Percentiles rank a stretch among this genome's conserved stretches.
Evolutionary conservation across 1,140 invertebrate genomes (phyloP).

Genomic region (Cheumatopsyche charites): DNA sequence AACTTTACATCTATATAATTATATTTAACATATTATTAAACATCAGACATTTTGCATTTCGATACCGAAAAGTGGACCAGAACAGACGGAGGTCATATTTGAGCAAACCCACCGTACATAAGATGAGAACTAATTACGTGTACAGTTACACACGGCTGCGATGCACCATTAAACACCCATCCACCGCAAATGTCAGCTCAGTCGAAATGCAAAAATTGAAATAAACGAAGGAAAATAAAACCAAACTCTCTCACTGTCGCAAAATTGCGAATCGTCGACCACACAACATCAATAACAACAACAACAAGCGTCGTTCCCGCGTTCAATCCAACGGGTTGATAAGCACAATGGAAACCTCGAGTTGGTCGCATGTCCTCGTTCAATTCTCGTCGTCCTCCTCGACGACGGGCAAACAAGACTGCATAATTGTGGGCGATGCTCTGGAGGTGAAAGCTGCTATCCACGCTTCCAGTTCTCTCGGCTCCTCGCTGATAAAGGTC

Average conservation of each 20-base stretch:
- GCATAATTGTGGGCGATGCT: slow-evolving; percentile 60
- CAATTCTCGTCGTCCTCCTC: slow-evolving; percentile 67
- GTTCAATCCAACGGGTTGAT: too few species aligned
- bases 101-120: background rate
- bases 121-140: background rate
- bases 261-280: too few species aligned
- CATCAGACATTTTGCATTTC: background rate
- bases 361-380: slow-evolving; percentile 30
- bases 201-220: too few species aligned
- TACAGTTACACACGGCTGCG: background rate
- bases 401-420: slow-evolving; percentile 66
- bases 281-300: too few species aligned
- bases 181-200: too few species aligned
- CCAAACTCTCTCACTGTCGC: too few species aligned
- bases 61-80: background rate
- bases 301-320: too few species aligned
- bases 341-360: too few species aligned
- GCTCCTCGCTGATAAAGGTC: slow-evolving; percentile 65
- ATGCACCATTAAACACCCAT: background rate
- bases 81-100: background rate
- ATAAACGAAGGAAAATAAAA: too few species aligned
- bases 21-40: background rate
- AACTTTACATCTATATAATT: background rate
- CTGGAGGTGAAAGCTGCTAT: slow-evolving; percentile 65
- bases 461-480: slow-evolving; percentile 68